Evolutionary conservation across 92 coral and sea anemone species (phyloP), one percentile per base, ranked within the genome.

Genomic region (Palythoa grandiflora): DNA sequence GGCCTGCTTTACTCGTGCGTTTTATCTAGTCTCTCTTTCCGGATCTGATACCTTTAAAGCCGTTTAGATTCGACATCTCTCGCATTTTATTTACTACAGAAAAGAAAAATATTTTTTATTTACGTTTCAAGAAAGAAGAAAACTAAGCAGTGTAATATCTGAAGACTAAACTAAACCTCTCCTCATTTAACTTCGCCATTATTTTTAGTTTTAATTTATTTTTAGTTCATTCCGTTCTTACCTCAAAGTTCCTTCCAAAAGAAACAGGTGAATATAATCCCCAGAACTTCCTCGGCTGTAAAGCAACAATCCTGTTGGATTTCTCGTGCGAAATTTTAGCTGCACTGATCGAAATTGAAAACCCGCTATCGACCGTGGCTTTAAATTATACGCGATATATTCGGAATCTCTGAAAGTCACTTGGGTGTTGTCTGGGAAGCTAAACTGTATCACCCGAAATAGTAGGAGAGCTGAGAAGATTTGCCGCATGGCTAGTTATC

Each of bases 401-500:
- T 78, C 83, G 3, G 71, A 78, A 13, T 71, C 83, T 37, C 5
- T 36, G 83, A 78, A 57, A 60, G 83, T 78, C 70, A 78, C 83
- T 14, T 36, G 40, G 14, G 83, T 57, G 12, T 57, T 54, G 21
- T 54, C 71, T 54, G 47, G 68, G 28, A 11, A 78, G 68, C 83
- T 36, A 37, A 37, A 57, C 70, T 78, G 51, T 38, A 78, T 16
- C 14, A 57, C 21, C 51, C 57, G 13, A 60, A 57, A 15, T 37
- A 78, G 83, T 39, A 28, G 70, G 20, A 38, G 9, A 15, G 68
- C 68, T 35, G 51, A 57, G 68, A 39, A 37, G 21, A 37, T 12
- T 35, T 57, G 50, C 28, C 71, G 68, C 83, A 78, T 78, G 83
- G 71, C 21, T 54, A 21, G 5, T 78, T 57, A 54, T 60, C 68